Conservation (phyloP, 2,888 invertebrate species). For the Fragum fragum region DNA sequence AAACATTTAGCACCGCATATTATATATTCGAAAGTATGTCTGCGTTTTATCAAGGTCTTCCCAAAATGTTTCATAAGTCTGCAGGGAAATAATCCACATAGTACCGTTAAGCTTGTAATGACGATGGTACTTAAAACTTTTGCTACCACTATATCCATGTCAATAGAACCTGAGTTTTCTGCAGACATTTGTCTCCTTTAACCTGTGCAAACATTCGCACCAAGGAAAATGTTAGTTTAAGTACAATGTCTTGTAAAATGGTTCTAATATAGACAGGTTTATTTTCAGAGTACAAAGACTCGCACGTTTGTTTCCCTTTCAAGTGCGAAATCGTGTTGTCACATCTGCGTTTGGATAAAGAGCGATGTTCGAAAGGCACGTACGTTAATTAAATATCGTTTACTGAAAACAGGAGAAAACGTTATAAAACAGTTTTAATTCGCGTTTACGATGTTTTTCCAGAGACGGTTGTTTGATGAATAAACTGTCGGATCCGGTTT, state of each 20-base stretch:
- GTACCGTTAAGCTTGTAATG: conserved; percentile 76
- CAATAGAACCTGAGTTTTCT: conserved; percentile 51
- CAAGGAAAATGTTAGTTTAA: background rate
- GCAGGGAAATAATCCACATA: conserved; percentile 78
- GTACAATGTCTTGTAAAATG: background rate
- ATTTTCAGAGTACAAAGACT: background rate
- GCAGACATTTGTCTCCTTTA: conserved; percentile 61
- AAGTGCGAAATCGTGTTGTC: background rate
- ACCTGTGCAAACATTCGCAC: background rate
- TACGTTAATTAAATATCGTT: conserved; percentile 27
- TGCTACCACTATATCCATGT: conserved; percentile 82
- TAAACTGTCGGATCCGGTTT: conserved; percentile 3
- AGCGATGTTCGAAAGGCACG: background rate
- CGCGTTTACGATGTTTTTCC: conserved; percentile 11
- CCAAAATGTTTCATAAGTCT: conserved; percentile 75
- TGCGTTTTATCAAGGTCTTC: conserved; percentile 71
- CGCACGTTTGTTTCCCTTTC: conserved; percentile 5
- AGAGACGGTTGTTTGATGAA: background rate
- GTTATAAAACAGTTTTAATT: conserved; percentile 15
- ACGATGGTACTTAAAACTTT: conserved; percentile 79
- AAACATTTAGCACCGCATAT: conserved; percentile 80
- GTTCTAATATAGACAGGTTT: background rate
- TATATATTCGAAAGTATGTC: conserved; percentile 74
- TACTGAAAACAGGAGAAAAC: conserved; percentile 2
- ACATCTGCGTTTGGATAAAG: background rate